Evolutionary conservation across 2,888 invertebrate genomes (phyloP).

Genomic region (Polydrusus cervinus): DNA sequence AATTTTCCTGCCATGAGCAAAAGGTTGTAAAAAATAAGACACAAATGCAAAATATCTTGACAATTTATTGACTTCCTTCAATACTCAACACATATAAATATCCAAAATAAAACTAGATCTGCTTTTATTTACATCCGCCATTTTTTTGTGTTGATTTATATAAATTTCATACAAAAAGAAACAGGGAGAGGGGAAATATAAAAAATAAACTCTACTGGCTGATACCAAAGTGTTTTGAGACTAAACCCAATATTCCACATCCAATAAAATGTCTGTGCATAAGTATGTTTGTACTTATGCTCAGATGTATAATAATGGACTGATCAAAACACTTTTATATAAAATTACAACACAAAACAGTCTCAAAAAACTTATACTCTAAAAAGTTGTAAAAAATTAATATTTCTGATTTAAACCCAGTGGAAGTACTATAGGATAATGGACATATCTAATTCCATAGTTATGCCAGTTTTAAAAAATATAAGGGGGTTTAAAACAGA

Average conservation of each 20-base stretch:
- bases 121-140: conserved; percentile 13
- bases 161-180: conserved; percentile 6
- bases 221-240: conserved; percentile 11
- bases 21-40: conserved; percentile 10
- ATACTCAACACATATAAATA: conserved; percentile 34
- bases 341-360: conserved; percentile 32
- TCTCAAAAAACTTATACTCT: conserved; percentile 29
- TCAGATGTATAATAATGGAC: background rate
- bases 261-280: too few species aligned
- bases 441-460: conserved; percentile 23
- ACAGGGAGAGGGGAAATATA: background rate
- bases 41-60: conserved; percentile 14
- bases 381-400: conserved; percentile 15
- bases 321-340: background rate
- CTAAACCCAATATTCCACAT: background rate
- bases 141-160: conserved; percentile 23
- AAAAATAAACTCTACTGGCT: conserved; percentile 15
- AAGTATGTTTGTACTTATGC: too few species aligned
- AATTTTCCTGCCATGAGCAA: too few species aligned
- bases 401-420: conserved; percentile 9
- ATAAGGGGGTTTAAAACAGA: conserved; percentile 8
- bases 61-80: conserved; percentile 34
- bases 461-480: conserved; percentile 7
- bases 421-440: conserved; percentile 26
- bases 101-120: conserved; percentile 35